Conservation (phyloP, 1,140 invertebrate species). For the Chymomyza costata region DNA sequence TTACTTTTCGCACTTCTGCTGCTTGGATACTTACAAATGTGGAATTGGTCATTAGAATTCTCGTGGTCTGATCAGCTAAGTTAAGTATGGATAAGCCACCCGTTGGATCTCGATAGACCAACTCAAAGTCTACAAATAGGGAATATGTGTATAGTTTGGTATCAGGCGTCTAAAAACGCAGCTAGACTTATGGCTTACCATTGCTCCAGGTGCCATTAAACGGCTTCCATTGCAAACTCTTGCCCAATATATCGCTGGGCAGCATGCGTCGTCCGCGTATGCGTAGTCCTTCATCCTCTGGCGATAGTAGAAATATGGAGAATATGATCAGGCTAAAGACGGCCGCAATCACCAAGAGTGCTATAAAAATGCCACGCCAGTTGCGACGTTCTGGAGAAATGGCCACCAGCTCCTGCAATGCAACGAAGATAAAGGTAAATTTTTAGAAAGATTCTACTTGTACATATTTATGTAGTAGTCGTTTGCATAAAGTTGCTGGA, state of each 20-base stretch:
- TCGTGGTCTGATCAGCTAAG: constrained; percentile 81
- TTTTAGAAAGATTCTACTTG: too few species aligned
- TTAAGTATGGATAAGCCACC: constrained; percentile 85
- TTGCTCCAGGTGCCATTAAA: constrained; percentile 89
- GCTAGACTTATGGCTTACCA: constrained; percentile 81
- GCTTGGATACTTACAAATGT: constrained; percentile 82
- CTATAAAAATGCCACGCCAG: constrained; percentile 93
- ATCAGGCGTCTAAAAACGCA: too few species aligned
- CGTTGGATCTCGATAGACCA: constrained; percentile 82
- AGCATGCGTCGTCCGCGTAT: constrained; percentile 81
- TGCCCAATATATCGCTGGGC: constrained; percentile 81
- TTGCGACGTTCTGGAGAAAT: constrained; percentile 88
- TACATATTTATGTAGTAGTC: too few species aligned
- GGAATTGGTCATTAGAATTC: constrained; percentile 84
- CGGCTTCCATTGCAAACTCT: constrained; percentile 79
- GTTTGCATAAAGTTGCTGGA: too few species aligned
- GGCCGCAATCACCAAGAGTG: constrained; percentile 89
- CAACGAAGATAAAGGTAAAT: neutral
- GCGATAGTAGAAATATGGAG: constrained; percentile 89
- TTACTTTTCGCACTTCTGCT: neutral
- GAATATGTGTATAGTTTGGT: neutral
- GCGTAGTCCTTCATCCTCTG: constrained; percentile 81
- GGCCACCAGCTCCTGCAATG: constrained; percentile 87
- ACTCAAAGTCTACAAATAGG: constrained; percentile 77
- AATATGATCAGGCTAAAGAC: constrained; percentile 91